phyloP scores from a whole-genome alignment of 2,113 vertebrate genomes.

The Paramisgurnus dabryanus region DNA sequence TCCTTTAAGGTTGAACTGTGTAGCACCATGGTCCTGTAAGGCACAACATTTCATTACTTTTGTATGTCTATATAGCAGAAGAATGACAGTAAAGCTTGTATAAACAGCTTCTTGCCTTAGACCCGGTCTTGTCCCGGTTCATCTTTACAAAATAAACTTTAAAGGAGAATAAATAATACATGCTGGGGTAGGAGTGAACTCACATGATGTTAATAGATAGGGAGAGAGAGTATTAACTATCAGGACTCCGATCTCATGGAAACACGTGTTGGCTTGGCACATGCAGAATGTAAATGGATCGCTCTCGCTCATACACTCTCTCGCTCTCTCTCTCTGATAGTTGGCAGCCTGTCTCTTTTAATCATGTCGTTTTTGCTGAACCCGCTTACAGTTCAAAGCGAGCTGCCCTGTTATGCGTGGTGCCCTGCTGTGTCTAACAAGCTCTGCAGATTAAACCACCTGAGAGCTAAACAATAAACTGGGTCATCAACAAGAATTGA shows the following conservation, averaged over 20 bases:
- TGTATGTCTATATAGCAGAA: too few species aligned
- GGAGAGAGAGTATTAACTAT: conserved; percentile 53
- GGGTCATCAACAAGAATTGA: not conserved
- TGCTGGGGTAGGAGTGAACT: conserved; percentile 4
- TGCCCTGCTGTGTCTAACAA: not conserved
- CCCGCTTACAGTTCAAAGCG: conserved; percentile 18
- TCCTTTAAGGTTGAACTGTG: too few species aligned
- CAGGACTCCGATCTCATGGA: conserved; percentile 5
- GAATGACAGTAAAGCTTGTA: not conserved
- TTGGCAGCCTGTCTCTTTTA: conserved; percentile 22
- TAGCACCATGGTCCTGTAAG: too few species aligned
- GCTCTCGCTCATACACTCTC: not conserved
- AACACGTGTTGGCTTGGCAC: conserved; percentile 37
- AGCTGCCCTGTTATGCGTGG: conserved; percentile 1
- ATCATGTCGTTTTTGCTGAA: conserved; percentile 24
- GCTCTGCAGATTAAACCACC: conserved; percentile 11
- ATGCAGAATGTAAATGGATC: conserved; percentile 37
- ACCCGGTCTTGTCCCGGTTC: not conserved
- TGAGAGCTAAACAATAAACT: not conserved
- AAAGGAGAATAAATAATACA: conserved; percentile 38
- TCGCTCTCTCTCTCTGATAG: not conserved
- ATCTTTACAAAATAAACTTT: not conserved
- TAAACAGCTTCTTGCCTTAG: not conserved
- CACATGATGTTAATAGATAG: conserved; percentile 18
- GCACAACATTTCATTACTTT: too few species aligned